These are phyloP conservation scores for Mugil cephalus DNA, from an alignment of 2,113 vertebrate species.

Conservation along the genomic window DNA sequence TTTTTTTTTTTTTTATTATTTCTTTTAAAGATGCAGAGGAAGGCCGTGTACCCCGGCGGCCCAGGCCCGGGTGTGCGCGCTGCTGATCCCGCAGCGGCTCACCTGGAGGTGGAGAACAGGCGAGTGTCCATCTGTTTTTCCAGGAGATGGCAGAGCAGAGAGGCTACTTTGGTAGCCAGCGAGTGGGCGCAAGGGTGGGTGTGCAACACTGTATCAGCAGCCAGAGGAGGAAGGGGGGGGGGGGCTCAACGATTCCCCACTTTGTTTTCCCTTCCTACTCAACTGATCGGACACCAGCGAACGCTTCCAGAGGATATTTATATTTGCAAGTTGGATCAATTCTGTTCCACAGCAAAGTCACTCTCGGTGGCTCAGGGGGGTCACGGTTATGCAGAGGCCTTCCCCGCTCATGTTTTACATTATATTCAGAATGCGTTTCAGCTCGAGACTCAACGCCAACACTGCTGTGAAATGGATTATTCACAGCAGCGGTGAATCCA, in stretches of 20 bases:
- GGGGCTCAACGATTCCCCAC: conserved; percentile 35
- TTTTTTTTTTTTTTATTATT: no score
- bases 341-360: no score
- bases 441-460: conserved; percentile 38
- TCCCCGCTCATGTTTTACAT: conserved; percentile 44
- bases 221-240: conserved; percentile 12
- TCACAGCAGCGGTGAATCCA: conserved; percentile 53
- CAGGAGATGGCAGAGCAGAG: conserved; percentile 59
- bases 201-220: conserved; percentile 56
- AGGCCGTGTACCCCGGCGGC: conserved; percentile 26
- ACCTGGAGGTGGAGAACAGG: conserved; percentile 62
- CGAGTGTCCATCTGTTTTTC: conserved; percentile 58
- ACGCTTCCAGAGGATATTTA: neutral
- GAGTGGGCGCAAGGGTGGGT: conserved; percentile 72
- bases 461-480: conserved; percentile 54
- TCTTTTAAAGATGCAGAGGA: neutral
- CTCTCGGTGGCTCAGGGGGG: conserved; percentile 2
- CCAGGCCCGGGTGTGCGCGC: conserved; percentile 31
- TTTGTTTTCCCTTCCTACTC: conserved; percentile 3
- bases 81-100: conserved; percentile 52
- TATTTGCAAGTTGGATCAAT: conserved; percentile 24
- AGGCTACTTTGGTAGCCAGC: conserved; percentile 47
- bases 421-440: conserved; percentile 52
- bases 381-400: conserved; percentile 45
- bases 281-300: conserved; percentile 5